phyloP scores from a whole-genome alignment of 1,140 invertebrate species.

The Drosophila teissieri region DNA sequence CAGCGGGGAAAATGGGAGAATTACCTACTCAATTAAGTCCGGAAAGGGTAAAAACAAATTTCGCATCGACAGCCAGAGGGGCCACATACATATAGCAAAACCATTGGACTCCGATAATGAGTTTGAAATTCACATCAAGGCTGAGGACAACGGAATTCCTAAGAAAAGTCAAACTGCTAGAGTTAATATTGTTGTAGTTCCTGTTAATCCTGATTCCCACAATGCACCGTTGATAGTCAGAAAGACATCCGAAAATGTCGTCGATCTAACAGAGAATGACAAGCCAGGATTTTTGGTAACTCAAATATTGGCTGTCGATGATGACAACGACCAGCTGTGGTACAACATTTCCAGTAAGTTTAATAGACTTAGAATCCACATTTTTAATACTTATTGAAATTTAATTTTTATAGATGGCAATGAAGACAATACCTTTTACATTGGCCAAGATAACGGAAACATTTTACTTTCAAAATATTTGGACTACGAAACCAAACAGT shows the following conservation, averaged over 20 bases:
- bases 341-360: conserved; percentile 94
- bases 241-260: conserved; percentile 87
- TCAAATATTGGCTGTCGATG: conserved; percentile 92
- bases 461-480: conserved; percentile 93
- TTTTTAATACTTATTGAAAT: neutral
- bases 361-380: neutral
- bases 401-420: conserved; percentile 89
- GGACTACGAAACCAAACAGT: conserved; percentile 91
- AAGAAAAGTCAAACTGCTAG: conserved; percentile 89
- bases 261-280: conserved; percentile 93
- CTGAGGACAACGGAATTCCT: conserved; percentile 90
- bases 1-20: conserved; percentile 91
- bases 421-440: conserved; percentile 91
- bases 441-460: conserved; percentile 93
- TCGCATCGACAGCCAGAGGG: conserved; percentile 91
- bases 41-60: conserved; percentile 90
- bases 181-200: conserved; percentile 89
- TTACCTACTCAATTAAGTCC: conserved; percentile 92
- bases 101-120: conserved; percentile 90
- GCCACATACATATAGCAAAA: conserved; percentile 90
- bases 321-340: conserved; percentile 93
- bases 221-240: conserved; percentile 87
- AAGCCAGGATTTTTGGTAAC: conserved; percentile 92
- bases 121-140: conserved; percentile 92
- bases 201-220: conserved; percentile 86